These are phyloP conservation scores for Drosophila athabasca DNA, from an alignment of 1,140 invertebrate species.

Conservation along the genomic window DNA sequence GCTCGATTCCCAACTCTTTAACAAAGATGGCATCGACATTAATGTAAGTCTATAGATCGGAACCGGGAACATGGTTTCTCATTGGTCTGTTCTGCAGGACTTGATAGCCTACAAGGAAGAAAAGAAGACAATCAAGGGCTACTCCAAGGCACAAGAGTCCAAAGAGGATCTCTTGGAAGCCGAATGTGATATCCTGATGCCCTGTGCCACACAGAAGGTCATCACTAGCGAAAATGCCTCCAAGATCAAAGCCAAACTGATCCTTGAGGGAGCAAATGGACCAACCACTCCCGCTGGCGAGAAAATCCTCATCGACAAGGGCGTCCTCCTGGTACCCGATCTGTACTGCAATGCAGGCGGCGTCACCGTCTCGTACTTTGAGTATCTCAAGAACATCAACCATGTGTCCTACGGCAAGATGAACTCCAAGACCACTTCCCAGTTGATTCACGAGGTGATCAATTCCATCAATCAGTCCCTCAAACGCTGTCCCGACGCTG, in stretches of 20 bases:
- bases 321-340: conserved; percentile 93
- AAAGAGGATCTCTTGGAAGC: conserved; percentile 88
- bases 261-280: conserved; percentile 93
- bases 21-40: conserved; percentile 91
- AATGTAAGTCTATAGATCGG: conserved; percentile 84
- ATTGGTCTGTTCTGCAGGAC: conserved; percentile 30
- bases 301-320: conserved; percentile 88
- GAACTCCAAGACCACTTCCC: conserved; percentile 85
- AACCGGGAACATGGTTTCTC: no score
- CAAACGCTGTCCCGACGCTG: neutral
- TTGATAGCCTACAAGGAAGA: conserved; percentile 36
- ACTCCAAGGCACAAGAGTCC: conserved; percentile 87
- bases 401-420: conserved; percentile 95
- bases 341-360: conserved; percentile 93
- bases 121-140: conserved; percentile 90
- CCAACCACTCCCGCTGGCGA: conserved; percentile 94
- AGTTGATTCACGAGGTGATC: conserved; percentile 58
- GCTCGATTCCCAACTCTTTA: conserved; percentile 88
- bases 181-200: conserved; percentile 93
- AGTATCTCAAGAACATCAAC: conserved; percentile 96
- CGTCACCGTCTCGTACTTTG: conserved; percentile 96
- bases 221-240: conserved; percentile 91
- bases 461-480: conserved; percentile 72
- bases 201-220: conserved; percentile 93
- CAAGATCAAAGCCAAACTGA: conserved; percentile 90